Base-by-base conservation (phyloP, 1,140 invertebrate species). In the Cotesia vestalis region DNA sequence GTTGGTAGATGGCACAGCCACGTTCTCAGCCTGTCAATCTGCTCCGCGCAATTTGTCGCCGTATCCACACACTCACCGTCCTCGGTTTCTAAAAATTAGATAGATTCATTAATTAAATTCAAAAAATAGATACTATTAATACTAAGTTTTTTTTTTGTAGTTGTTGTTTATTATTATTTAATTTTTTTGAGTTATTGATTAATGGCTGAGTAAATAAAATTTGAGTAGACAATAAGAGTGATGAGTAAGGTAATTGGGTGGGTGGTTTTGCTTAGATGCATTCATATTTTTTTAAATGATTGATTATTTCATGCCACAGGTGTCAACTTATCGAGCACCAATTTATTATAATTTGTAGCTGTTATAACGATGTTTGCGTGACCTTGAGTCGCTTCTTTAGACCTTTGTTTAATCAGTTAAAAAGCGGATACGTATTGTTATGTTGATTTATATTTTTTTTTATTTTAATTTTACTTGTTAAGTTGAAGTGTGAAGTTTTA, bases 1-100 rank as follows among this genome's bases (percentile, higher is more conserved):
- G 85, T 84, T 86, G 85, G 83, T 78, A 87, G 77, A 86, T 86
- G 86, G 84, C 86, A 86, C 84, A 87, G 83, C 86, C 86, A 86
- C 80, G 81, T 83, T 81, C 84, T 84, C 81, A 87, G 84, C 85
- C 85, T 87, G 80, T 83, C 79, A 74, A 87, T 87, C 83, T 85
- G 78, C 79, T 86, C 84, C 76, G 84, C 84, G 83, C 86, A 87
- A 83, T 87, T 84, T 81, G 84, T 79, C 64, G 81, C 84, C 63
- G 80, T 76, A 69, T 87, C 85, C 74, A 72, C 79, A 78, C 85
- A 86, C 78, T 87, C 85, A 85, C 78, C 85, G 84, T 68, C 84
- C 83, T 78, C 83, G 85, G 78, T 80, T 86, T 69, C 83, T 85
- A 69, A 6, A 27, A 74, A 60, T 8, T 27, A 27, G 2, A 27